These are phyloP conservation scores for Subanguina moxae DNA, from an alignment of 1,140 invertebrate species.

Conservation along the genomic window DNA sequence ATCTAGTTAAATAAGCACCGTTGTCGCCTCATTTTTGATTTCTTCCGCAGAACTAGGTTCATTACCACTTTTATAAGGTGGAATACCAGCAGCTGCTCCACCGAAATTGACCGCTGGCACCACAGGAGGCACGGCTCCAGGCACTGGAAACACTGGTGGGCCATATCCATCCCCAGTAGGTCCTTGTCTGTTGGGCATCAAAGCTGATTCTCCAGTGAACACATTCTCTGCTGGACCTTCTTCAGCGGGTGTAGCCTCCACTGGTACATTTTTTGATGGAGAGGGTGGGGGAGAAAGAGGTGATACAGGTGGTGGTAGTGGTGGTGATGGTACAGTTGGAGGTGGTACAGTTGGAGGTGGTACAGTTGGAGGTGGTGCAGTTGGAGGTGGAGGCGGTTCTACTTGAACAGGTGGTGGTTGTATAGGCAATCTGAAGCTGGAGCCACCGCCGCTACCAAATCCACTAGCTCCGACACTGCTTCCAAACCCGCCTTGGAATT, in stretches of 20 bases:
- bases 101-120: constrained; percentile 47
- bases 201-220: constrained; percentile 57
- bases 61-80: constrained; percentile 17
- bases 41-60: constrained; percentile 33
- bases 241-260: no score
- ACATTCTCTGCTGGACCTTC: not conserved
- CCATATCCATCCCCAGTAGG: constrained; percentile 59
- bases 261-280: no score
- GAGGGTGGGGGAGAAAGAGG: no score
- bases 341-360: not conserved
- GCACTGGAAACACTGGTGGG: constrained; percentile 49
- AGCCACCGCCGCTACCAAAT: constrained; percentile 18
- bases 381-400: constrained; percentile 25
- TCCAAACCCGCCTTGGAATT: constrained; percentile 51
- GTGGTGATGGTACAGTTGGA: not conserved
- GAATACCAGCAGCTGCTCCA: constrained; percentile 54
- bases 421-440: constrained; percentile 6
- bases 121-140: constrained; percentile 29
- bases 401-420: constrained; percentile 14
- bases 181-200: constrained; percentile 49
- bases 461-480: constrained; percentile 34
- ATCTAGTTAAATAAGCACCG: constrained; percentile 30
- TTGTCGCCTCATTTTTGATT: constrained; percentile 36
- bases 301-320: not conserved
- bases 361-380: constrained; percentile 4